These are phyloP conservation scores for Xenopus tropicalis DNA, from an alignment of 2,113 vertebrate species.

Conservation along the genomic window DNA sequence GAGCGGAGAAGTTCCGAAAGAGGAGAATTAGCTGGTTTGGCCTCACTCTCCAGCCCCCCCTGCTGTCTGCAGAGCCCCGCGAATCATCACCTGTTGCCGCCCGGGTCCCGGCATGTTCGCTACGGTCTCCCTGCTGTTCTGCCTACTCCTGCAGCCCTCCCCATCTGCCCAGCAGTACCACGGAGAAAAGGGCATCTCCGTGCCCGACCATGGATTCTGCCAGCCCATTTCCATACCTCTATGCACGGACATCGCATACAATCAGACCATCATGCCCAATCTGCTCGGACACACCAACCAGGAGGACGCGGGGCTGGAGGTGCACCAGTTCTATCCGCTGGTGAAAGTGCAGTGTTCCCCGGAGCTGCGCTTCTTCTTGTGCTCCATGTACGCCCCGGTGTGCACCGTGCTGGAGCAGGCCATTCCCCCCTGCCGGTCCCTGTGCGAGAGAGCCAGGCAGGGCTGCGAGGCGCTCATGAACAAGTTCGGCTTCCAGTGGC, in stretches of 20 bases:
- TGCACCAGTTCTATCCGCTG: constrained; percentile 87
- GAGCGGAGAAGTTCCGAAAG: not conserved
- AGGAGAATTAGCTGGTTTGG: constrained; percentile 27
- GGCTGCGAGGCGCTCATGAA: constrained; percentile 90
- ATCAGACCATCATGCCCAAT: constrained; percentile 86
- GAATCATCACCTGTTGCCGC: not conserved
- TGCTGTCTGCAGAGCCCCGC: not conserved
- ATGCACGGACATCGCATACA: constrained; percentile 86
- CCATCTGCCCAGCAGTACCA: constrained; percentile 63
- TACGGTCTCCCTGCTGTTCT: constrained; percentile 23
- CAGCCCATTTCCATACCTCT: constrained; percentile 89
- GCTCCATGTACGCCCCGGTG: constrained; percentile 82
- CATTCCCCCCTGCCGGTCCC: constrained; percentile 77
- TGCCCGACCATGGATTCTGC: constrained; percentile 80
- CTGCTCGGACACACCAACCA: constrained; percentile 82
- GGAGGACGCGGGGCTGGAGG: constrained; percentile 82
- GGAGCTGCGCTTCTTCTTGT: constrained; percentile 86
- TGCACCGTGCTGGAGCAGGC: constrained; percentile 82
- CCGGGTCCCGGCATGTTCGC: not conserved
- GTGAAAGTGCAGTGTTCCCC: constrained; percentile 88
- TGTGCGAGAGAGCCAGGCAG: constrained; percentile 79
- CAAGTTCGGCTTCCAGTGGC: constrained; percentile 86
- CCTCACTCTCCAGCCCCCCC: constrained; percentile 27
- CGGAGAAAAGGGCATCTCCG: constrained; percentile 70
- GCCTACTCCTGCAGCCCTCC: constrained; percentile 47